A percentile compares a stretch with the other conserved stretches of the same genome.
phyloP scores from a whole-genome alignment of 2,113 vertebrate genomes.

The Spheniscus mendiculus region DNA sequence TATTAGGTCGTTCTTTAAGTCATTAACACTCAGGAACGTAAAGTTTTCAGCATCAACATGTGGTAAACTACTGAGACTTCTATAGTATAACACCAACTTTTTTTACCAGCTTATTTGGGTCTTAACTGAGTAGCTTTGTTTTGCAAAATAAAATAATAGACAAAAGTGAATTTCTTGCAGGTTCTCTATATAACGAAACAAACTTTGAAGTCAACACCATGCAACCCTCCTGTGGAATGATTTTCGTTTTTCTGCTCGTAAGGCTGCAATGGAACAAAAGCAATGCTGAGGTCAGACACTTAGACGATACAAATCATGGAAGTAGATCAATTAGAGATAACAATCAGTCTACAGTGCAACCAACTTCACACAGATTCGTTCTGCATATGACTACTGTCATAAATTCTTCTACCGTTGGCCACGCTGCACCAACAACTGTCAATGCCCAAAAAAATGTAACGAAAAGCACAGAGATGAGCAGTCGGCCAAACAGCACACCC shows the following conservation, averaged over 20 bases:
- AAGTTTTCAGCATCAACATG: neutral
- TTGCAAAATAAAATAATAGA: neutral
- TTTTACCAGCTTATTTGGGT: neutral
- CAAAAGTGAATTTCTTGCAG: conserved; percentile 36
- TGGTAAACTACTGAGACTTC: neutral
- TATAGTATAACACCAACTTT: neutral
- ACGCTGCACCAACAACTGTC: neutral
- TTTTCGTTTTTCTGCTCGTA: conserved; percentile 28
- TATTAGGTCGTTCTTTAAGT: neutral
- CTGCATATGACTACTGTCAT: neutral
- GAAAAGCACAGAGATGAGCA: neutral
- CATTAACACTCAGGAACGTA: neutral
- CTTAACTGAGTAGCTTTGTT: neutral
- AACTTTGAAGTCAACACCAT: conserved; percentile 12
- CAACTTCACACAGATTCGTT: neutral
- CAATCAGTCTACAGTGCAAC: neutral
- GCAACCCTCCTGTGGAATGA: conserved; percentile 1
- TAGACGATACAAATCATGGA: neutral
- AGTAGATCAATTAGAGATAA: neutral
- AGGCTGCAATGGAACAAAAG: conserved; percentile 5
- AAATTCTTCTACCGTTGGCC: neutral
- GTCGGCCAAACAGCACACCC: neutral
- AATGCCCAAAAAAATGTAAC: neutral
- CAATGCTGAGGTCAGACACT: neutral
- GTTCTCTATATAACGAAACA: neutral